These are phyloP conservation scores for Caenorhabditis elegans DNA, from an alignment of 1,140 invertebrate genomes.

Conservation along the genomic window WBcel235 BX284606.5:2214501-2215000, in stretches of 20 bases:
- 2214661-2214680: slow-evolving; percentile 20
- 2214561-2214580: slow-evolving; percentile 5
- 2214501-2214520: slow-evolving; percentile 30
- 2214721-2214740: slow-evolving; percentile 21
- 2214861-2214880: slow-evolving; percentile 29
- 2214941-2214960: slow-evolving; percentile 12
- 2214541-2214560: neutral
- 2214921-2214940: slow-evolving; percentile 28
- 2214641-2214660: neutral
- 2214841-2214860: neutral
- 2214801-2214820: neutral
- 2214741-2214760: slow-evolving; percentile 17
- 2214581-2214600: slow-evolving; percentile 1
- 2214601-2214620: neutral
- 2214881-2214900: slow-evolving; percentile 15
- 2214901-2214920: slow-evolving; percentile 8
- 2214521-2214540: slow-evolving; percentile 25
- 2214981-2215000: neutral
- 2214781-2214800: slow-evolving; percentile 9
- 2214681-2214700: neutral
- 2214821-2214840: slow-evolving; percentile 30
- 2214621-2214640: neutral
- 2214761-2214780: neutral
- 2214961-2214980: neutral
- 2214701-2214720: neutral